phyloP scores from a whole-genome alignment of 2,113 vertebrate species.

The Vicugna pacos region DNA sequence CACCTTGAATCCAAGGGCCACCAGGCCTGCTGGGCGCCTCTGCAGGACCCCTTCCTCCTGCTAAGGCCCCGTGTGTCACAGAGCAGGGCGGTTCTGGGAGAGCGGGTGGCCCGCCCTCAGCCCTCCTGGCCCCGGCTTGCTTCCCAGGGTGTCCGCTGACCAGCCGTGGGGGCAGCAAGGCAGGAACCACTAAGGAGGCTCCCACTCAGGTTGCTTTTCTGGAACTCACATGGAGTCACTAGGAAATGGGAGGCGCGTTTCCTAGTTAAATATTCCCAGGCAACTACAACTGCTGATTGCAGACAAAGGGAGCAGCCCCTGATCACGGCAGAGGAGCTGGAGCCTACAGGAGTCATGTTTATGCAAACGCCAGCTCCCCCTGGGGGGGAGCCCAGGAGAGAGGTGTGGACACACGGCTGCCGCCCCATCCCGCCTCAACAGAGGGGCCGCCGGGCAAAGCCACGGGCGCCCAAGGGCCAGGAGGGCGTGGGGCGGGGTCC shows the following conservation, averaged over 20 bases:
- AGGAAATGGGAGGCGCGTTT: neutral
- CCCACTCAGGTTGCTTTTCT: neutral
- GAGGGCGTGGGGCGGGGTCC: rapidly evolving
- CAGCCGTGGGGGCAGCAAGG: neutral
- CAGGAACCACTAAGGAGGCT: neutral
- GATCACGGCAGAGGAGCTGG: neutral
- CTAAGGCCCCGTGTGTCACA: neutral
- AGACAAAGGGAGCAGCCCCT: rapidly evolving
- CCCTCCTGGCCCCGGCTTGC: neutral
- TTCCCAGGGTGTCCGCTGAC: too few relatives aligned
- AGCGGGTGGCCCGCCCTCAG: neutral
- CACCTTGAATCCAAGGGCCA: rapidly evolving
- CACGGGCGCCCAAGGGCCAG: rapidly evolving
- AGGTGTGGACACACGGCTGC: rapidly evolving
- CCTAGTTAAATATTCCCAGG: neutral
- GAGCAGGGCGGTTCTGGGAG: rapidly evolving
- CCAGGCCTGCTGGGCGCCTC: neutral
- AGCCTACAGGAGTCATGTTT: rapidly evolving
- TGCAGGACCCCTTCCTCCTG: neutral
- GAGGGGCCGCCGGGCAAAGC: neutral
- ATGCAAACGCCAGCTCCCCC: neutral
- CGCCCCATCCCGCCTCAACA: rapidly evolving
- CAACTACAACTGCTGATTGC: neutral
- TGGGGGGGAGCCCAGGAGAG: neutral
- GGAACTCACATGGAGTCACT: neutral